phyloP scores from a whole-genome alignment of 2,888 invertebrate genomes.

The Mesochorus sp. region DNA sequence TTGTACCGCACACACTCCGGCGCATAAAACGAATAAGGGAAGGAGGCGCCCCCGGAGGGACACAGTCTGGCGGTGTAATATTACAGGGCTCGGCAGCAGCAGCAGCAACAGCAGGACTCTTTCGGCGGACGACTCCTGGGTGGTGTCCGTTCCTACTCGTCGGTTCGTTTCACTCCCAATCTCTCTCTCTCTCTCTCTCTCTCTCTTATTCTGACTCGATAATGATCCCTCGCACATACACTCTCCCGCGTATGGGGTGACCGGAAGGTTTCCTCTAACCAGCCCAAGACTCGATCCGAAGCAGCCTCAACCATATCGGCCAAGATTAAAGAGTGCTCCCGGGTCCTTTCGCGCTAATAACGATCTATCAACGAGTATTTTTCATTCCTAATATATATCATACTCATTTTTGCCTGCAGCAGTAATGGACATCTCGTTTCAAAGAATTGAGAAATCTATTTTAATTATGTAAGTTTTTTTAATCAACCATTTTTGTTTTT shows the following conservation, averaged over 20 bases:
- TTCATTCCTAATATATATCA: neutral
- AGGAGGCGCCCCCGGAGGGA: constrained; percentile 19
- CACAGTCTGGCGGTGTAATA: constrained; percentile 76
- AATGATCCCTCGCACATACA: constrained; percentile 44
- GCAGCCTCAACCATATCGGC: neutral
- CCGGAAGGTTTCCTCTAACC: constrained; percentile 64
- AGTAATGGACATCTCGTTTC: no score
- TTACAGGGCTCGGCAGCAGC: constrained; percentile 72
- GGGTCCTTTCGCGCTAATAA: neutral
- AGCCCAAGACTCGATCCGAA: constrained; percentile 33
- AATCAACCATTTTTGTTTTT: no score
- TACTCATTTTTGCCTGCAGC: no score
- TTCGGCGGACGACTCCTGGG: constrained; percentile 57
- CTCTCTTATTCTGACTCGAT: constrained; percentile 19
- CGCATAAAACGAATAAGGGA: constrained; percentile 37
- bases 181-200: neutral
- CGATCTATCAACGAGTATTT: neutral
- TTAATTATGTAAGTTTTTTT: no score
- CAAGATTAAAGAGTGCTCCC: neutral
- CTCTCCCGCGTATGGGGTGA: constrained; percentile 73
- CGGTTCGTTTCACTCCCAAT: constrained; percentile 28
- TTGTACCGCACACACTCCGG: constrained; percentile 11
- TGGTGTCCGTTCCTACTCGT: constrained; percentile 57
- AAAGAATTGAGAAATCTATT: no score
- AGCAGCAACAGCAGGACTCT: constrained; percentile 57